Evolutionary conservation across 1,140 invertebrate species (phyloP).

Genomic region (Cardiocondyla obscurior): DNA sequence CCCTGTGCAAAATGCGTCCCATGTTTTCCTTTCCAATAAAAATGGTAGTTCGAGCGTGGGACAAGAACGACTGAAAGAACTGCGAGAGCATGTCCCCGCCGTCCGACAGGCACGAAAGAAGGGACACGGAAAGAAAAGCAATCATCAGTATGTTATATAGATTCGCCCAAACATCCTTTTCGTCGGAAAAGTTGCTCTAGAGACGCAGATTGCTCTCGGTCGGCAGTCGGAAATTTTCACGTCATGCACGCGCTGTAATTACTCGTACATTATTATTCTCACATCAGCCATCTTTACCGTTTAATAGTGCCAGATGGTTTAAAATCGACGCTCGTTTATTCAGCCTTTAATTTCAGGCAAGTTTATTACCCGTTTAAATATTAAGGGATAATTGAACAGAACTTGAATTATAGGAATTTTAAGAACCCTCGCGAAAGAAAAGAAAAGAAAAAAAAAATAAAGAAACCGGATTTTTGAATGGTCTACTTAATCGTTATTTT

Average conservation of each 20-base stretch:
- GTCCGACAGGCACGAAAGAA: slow-evolving; percentile 34
- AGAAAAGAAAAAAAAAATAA: too few species aligned
- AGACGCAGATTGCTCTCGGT: slow-evolving; percentile 30
- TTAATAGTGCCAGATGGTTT: background rate
- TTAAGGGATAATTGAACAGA: background rate
- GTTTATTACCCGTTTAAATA: background rate
- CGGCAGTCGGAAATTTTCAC: background rate
- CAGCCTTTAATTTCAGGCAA: background rate
- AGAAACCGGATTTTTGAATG: background rate
- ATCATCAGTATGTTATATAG: slow-evolving; percentile 43
- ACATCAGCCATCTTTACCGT: background rate
- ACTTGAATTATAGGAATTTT: background rate
- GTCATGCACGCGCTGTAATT: slow-evolving; percentile 1
- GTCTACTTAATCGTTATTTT: background rate
- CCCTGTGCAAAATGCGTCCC: background rate
- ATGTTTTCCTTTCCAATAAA: slow-evolving; percentile 25
- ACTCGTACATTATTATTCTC: background rate
- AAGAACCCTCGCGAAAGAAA: background rate
- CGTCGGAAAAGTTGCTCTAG: background rate
- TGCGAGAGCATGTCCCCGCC: background rate
- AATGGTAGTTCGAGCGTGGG: slow-evolving; percentile 25
- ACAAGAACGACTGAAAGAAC: slow-evolving; percentile 32
- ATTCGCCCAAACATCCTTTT: slow-evolving; percentile 27
- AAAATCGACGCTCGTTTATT: background rate
- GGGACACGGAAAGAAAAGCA: slow-evolving; percentile 40